phyloP scores from a whole-genome alignment of 2,797 vertebrate genomes.

The Microcaecilia unicolor region DNA sequence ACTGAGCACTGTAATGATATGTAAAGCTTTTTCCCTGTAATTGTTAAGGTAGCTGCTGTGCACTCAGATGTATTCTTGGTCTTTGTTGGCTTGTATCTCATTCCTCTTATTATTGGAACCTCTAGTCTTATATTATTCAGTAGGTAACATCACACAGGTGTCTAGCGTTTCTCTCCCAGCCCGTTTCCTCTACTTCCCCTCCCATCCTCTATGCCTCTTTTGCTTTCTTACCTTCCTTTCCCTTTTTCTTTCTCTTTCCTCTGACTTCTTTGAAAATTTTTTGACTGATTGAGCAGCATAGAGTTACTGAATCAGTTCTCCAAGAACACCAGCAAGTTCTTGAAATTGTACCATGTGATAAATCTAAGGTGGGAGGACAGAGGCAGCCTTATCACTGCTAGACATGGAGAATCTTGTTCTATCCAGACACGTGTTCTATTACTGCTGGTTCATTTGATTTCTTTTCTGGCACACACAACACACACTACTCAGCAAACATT shows the following conservation, averaged over 20 bases:
- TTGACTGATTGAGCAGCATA: constrained; percentile 27
- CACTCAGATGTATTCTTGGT: constrained; percentile 19
- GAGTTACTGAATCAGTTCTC: constrained; percentile 13
- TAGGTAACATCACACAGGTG: constrained; percentile 28
- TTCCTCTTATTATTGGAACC: constrained; percentile 22
- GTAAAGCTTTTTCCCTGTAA: not conserved
- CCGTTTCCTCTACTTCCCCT: constrained; percentile 6
- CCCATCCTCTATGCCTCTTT: not conserved
- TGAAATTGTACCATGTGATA: too few species aligned
- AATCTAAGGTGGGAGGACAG: too few species aligned
- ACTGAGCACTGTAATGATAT: not conserved
- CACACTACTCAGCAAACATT: too few species aligned
- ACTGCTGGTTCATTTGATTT: too few species aligned
- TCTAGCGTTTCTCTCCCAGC: constrained; percentile 21
- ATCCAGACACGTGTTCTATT: too few species aligned
- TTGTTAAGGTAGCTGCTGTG: constrained; percentile 2
- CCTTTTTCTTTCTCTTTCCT: not conserved
- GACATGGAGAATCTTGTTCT: too few species aligned
- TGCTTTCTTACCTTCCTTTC: not conserved
- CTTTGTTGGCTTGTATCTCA: constrained; percentile 14
- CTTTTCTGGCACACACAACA: too few species aligned
- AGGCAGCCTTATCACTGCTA: too few species aligned
- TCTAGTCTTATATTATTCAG: constrained; percentile 37
- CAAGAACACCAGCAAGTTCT: constrained; percentile 4
- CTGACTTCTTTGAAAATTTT: constrained; percentile 17